phyloP scores from a whole-genome alignment of 2,888 invertebrate genomes.

The Gari tellinella region DNA sequence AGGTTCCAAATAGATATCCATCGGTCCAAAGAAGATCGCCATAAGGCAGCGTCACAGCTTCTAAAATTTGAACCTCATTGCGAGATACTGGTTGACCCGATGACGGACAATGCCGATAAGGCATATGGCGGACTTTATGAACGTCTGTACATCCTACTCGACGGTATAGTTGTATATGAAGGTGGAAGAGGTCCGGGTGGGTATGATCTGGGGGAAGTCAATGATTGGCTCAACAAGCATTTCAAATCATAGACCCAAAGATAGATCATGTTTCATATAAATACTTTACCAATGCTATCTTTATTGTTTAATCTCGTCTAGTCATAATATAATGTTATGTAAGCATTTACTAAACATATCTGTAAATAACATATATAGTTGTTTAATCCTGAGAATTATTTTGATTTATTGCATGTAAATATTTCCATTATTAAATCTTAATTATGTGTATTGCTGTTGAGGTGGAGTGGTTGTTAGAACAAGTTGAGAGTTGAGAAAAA shows the following conservation, averaged over 20 bases:
- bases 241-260: slow-evolving; percentile 19
- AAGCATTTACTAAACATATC: too few species aligned
- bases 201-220: slow-evolving; percentile 70
- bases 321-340: too few species aligned
- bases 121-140: slow-evolving; percentile 75
- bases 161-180: slow-evolving; percentile 69
- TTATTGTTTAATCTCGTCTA: too few species aligned
- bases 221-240: slow-evolving; percentile 69
- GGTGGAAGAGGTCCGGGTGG: slow-evolving; percentile 72
- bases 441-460: too few species aligned
- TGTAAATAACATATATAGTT: too few species aligned
- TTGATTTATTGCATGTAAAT: too few species aligned
- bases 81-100: slow-evolving; percentile 72
- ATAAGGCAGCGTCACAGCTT: slow-evolving; percentile 68
- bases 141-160: slow-evolving; percentile 72
- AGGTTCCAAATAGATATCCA: slow-evolving; percentile 64
- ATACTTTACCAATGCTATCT: too few species aligned
- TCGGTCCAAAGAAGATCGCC: slow-evolving; percentile 61
- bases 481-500: too few species aligned
- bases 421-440: too few species aligned
- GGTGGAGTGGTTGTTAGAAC: too few species aligned
- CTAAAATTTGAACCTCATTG: slow-evolving; percentile 49
- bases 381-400: too few species aligned
- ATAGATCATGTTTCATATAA: too few species aligned
- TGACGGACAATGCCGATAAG: slow-evolving; percentile 70